Base-by-base conservation (phyloP, 2,797 vertebrate species). In the Caiman crocodilus region DNA sequence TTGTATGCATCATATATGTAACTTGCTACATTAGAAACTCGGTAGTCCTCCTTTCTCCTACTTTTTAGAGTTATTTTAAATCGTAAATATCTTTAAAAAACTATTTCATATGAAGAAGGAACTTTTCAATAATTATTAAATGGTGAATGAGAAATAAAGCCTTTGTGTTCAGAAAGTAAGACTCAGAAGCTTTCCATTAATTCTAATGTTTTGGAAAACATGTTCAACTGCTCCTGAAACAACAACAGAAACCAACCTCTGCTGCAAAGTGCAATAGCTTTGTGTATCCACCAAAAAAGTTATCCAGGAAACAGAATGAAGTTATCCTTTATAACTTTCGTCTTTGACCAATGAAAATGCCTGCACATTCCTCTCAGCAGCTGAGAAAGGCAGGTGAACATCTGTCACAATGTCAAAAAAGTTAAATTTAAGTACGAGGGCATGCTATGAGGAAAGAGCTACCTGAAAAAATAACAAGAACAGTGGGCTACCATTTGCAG, bases 271-370 rank as follows among this genome's bases (percentile, higher is more conserved):
- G 84, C 83, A 50, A 35, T 77, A 78, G 67, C 77, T 77, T 83
- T 93, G 87, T 94, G 93, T 95, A 94, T 63, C 93, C 93, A 95
- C 88, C 88, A 95, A 96, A 96, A 92, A 95, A 95, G 93, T 94
- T 87, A 97, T 97, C 96, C 95, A 94, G 83, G 91, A 91, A 97
- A 90, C 14, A 0, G 75, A 93, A 90, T 87, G 88, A 94, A 86
- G 92, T 97, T 95, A 97, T 96, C 90, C 89, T 61, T 35, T 78
- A 87, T 61, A 74, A 82, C 90, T 92, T 50, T 81, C 60, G 82
- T 80, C 60, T 64, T 73, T 86, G 84, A 87, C 42, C 74, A 79
- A 92, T 87, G 82, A 50, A 89, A 77, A 90, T 84, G 78, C 84
- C 91, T 81, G 83, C 82, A 65, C 28, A 77, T 80, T 65, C 73